Conservation (phyloP, 2,113 vertebrate species). For the Leiothrix lutea region DNA sequence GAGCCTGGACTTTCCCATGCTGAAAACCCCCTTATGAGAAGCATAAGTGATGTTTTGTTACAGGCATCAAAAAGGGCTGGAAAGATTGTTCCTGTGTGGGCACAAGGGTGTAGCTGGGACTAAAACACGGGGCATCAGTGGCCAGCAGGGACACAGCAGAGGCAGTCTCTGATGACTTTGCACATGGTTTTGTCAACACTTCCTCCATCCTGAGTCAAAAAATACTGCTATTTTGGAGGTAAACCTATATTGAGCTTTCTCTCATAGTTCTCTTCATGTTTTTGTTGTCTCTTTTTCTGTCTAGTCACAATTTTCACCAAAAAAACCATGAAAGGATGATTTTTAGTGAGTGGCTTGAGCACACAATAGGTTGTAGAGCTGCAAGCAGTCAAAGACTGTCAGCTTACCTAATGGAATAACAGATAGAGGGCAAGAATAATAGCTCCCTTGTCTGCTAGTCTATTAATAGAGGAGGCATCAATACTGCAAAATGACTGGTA, state of each 20-base stretch:
- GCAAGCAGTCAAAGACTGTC: slow-evolving; percentile 16
- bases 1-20: not conserved
- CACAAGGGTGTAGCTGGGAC: not conserved
- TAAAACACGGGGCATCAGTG: not conserved
- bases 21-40: not conserved
- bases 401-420: slow-evolving; percentile 68
- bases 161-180: slow-evolving; percentile 10
- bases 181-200: not conserved
- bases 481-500: slow-evolving; percentile 68
- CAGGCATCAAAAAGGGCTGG: not conserved
- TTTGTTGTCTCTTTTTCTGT: slow-evolving; percentile 59
- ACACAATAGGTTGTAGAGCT: slow-evolving; percentile 26
- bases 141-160: not conserved
- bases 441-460: slow-evolving; percentile 65
- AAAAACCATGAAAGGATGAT: slow-evolving; percentile 46
- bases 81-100: not conserved
- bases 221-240: slow-evolving; percentile 8
- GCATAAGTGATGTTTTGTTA: not conserved
- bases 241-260: not conserved
- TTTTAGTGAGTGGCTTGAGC: slow-evolving; percentile 29
- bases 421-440: slow-evolving; percentile 66
- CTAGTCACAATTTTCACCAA: slow-evolving; percentile 59
- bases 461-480: slow-evolving; percentile 70
- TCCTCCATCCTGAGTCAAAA: slow-evolving; percentile 41
- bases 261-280: not conserved